Evolutionary conservation across 2,113 vertebrate genomes (phyloP), one percentile per base, ranked within the genome.

Genomic region (Ariopsis seemanni): DNA sequence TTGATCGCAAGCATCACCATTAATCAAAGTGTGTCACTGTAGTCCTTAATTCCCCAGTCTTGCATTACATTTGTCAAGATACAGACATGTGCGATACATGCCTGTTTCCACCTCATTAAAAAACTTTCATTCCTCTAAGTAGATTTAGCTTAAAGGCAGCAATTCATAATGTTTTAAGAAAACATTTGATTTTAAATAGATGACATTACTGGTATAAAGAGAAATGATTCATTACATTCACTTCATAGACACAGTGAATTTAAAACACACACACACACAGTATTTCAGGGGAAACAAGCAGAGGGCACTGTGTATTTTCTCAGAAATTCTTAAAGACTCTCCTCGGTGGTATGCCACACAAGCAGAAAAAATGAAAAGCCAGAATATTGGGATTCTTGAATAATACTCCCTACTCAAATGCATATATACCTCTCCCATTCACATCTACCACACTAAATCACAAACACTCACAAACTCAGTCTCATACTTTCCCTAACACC

Each of bases 311-410:
- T 60, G 60, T 60, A 42, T 75, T 78, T 80, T 52, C 42, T 42
- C 63, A 69, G 22, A 12, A 25, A 9, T 50, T 12, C 63, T 57
- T 7, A 80, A 55, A 84, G 48, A 7, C 53, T 79, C 58, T 83
- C 30, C 25, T 17, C 2, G 2, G 55, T 62, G 58, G 77, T 89
- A 53, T 3, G 7, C n/a, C 53, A 8, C 27, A 65, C 50, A 55
- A 86, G 74, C 27, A 48, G n/a, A 42, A 18, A 83, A 55, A 10
- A 71, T 53, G 63, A 89, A 72, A 81, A 62, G 42, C n/a, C 34
- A 65, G 63, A 50, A 53, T 27, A 63, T 84, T 87, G 67, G 27
- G 53, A 86, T 80, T 69, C 50, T 53, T 57, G 27, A 86, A 80
- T 86, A 86, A 67, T 48, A 80, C 50, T 65, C 22, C 50, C 10